phyloP scores from a whole-genome alignment of 2,113 vertebrate species.

The Sylvietta virens region DNA sequence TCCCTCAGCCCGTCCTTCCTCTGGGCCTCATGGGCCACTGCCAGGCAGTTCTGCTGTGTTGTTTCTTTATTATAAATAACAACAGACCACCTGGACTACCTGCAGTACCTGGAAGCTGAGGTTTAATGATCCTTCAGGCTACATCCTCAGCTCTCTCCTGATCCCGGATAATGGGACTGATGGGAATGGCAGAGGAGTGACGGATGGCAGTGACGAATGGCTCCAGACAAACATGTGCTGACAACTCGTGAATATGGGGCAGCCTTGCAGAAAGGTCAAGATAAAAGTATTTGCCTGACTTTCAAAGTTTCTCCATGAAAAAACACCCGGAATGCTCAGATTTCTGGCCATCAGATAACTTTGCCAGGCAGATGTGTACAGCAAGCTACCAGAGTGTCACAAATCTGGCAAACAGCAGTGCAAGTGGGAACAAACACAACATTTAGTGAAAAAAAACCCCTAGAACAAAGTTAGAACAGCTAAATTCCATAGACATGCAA shows the following conservation, averaged over 20 bases:
- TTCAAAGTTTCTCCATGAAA: conserved; percentile 83
- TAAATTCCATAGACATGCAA: background rate
- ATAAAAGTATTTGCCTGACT: conserved; percentile 84
- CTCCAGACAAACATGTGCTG: conserved; percentile 88
- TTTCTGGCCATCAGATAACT: background rate
- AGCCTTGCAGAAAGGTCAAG: conserved; percentile 94
- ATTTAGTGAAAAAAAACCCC: background rate
- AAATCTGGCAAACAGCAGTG: background rate
- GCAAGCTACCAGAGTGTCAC: background rate
- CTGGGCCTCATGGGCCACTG: conserved; percentile 82
- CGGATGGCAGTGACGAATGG: conserved; percentile 93
- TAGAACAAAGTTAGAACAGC: background rate
- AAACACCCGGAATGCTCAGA: background rate
- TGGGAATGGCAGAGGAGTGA: conserved; percentile 90
- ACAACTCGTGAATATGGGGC: conserved; percentile 90
- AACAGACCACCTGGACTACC: conserved; percentile 97
- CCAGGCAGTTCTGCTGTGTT: conserved; percentile 88
- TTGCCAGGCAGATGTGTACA: background rate
- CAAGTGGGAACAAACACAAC: background rate
- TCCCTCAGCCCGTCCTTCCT: conserved; percentile 77
- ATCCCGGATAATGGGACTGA: conserved; percentile 91
- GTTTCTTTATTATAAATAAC: conserved; percentile 99
- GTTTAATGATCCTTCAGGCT: conserved; percentile 96
- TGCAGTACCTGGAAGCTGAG: conserved; percentile 76
- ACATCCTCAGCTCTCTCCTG: conserved; percentile 81